These are phyloP conservation scores for Monarcha castaneiventris DNA, from an alignment of 2,113 vertebrate genomes.

Conservation along the genomic window DNA sequence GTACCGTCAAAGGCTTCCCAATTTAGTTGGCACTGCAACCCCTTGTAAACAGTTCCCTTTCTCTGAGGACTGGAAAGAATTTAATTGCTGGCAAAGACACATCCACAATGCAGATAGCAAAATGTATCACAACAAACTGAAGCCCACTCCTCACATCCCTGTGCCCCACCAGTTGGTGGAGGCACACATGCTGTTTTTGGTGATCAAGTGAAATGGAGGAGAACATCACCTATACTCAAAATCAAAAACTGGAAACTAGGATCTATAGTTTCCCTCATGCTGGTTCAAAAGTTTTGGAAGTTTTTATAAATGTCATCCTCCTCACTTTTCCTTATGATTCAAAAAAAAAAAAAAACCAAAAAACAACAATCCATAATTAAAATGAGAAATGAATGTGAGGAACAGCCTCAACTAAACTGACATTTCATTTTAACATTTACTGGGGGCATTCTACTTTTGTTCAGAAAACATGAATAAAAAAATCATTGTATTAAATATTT, in stretches of 20 bases:
- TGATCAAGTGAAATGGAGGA: background rate
- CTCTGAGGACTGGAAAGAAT: background rate
- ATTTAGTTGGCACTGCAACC: background rate
- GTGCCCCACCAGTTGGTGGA: background rate
- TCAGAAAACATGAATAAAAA: background rate
- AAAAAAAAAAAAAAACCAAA: background rate
- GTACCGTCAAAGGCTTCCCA: background rate
- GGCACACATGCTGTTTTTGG: background rate
- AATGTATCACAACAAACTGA: background rate
- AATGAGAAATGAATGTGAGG: background rate
- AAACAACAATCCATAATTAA: background rate
- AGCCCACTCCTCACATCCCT: background rate
- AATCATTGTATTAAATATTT: background rate
- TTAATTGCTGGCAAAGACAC: background rate
- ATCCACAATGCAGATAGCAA: background rate
- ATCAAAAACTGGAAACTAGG: background rate
- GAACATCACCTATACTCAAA: background rate
- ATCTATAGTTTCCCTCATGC: background rate
- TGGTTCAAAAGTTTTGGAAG: background rate
- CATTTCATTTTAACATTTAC: background rate
- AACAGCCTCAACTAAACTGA: background rate
- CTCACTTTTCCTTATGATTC: background rate
- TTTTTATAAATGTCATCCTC: background rate
- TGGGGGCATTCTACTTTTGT: background rate
- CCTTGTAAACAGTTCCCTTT: background rate